A percentile compares a stretch with the other conserved stretches of the same genome.
phyloP scores from a whole-genome alignment of 92 coral and sea anemone genomes.

The Epizoanthus scotinus region DNA sequence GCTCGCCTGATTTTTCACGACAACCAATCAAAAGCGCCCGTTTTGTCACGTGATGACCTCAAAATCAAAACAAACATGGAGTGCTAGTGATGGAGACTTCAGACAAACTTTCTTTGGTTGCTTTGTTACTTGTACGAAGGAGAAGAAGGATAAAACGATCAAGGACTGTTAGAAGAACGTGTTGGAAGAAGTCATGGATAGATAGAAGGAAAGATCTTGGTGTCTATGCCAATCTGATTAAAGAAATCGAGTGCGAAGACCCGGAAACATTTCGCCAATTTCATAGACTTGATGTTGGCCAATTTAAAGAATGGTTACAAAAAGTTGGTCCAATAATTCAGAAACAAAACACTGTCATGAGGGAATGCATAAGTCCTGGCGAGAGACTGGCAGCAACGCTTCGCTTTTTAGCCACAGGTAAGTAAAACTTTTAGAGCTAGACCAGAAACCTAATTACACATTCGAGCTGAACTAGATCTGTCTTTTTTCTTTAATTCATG shows the following conservation, averaged over 20 bases:
- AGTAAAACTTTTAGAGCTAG: constrained; percentile 8
- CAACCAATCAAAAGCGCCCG: no score
- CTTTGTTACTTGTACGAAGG: no score
- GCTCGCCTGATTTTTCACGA: no score
- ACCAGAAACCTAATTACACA: neutral
- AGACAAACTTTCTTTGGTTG: no score
- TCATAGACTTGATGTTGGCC: constrained; percentile 37
- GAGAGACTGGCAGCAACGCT: constrained; percentile 56
- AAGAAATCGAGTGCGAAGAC: constrained; percentile 41
- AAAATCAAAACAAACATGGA: no score
- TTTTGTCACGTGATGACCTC: no score
- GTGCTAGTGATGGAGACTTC: no score
- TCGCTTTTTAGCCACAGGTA: constrained; percentile 55
- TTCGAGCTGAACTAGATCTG: neutral
- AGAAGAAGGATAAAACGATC: no score
- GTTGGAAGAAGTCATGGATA: constrained; percentile 48
- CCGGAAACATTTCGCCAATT: constrained; percentile 44
- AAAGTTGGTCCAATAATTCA: constrained; percentile 34
- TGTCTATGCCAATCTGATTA: constrained; percentile 33
- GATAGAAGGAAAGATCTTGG: constrained; percentile 33
- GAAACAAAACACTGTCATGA: constrained; percentile 48
- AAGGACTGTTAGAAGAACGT: no score
- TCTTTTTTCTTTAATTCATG: neutral
- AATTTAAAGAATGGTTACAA: constrained; percentile 35
- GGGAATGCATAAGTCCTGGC: constrained; percentile 53